These are phyloP conservation scores for Parazoanthus darwini DNA, from an alignment of 92 coral and sea anemone species.

Conservation along the genomic window DNA sequence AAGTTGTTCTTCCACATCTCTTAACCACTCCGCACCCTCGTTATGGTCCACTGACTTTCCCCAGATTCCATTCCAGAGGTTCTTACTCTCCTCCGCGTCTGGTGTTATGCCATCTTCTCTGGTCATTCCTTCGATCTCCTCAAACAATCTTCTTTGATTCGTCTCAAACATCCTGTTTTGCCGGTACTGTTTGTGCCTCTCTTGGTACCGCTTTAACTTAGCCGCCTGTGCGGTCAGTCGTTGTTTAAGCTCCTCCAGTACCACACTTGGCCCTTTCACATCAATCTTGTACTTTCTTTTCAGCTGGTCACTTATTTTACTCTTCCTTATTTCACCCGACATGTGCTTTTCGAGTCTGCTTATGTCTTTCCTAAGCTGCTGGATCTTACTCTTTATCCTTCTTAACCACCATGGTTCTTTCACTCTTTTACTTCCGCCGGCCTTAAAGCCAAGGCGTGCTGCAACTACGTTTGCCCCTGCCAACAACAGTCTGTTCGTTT, in stretches of 20 bases:
- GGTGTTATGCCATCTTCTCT: no score
- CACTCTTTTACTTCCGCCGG: constrained; percentile 31
- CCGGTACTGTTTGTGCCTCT: no score
- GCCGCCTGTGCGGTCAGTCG: neutral
- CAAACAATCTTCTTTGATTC: no score
- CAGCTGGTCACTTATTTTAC: constrained; percentile 30
- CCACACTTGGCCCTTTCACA: constrained; percentile 16
- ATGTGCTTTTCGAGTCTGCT: constrained; percentile 39
- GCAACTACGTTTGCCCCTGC: constrained; percentile 48
- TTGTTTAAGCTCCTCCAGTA: constrained; percentile 47
- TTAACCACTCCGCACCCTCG: no score
- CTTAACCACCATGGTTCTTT: constrained; percentile 53
- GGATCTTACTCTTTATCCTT: constrained; percentile 39
- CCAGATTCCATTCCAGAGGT: no score
- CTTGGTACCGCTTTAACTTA: no score
- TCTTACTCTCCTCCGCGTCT: no score
- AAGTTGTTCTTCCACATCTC: no score
- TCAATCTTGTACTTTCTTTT: constrained; percentile 29
- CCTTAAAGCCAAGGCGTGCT: constrained; percentile 37
- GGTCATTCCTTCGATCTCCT: no score
- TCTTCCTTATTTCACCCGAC: constrained; percentile 36
- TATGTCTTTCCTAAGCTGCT: constrained; percentile 53
- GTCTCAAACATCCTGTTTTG: no score
- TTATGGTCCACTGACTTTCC: no score
- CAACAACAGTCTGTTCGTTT: constrained; percentile 45